Evolutionary conservation across 2,888 invertebrate species (phyloP).

Genomic region (Blastobasis lacticolella): DNA sequence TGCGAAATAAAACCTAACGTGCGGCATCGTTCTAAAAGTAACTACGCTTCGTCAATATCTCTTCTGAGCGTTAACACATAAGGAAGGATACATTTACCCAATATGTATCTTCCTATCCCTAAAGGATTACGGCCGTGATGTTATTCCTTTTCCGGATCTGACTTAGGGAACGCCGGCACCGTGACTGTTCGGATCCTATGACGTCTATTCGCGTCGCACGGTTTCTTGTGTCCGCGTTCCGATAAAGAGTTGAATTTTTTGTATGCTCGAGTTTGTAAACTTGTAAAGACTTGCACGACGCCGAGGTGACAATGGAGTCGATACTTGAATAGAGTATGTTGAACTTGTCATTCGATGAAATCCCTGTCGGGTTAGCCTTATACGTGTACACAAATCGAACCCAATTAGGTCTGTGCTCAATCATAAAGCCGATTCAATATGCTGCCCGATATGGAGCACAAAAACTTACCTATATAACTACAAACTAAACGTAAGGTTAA

Average conservation of each 20-base stretch:
- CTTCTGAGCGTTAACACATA: not conserved
- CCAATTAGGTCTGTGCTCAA: constrained; percentile 30
- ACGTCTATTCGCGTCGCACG: constrained; percentile 9
- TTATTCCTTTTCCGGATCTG: constrained; percentile 1
- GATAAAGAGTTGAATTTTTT: constrained; percentile 24
- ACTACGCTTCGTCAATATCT: not conserved
- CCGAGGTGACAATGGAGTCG: constrained; percentile 27
- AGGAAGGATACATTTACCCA: not conserved
- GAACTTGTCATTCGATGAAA: constrained; percentile 29
- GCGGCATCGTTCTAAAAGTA: not conserved
- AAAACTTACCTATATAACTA: constrained; percentile 8
- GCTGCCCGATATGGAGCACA: constrained; percentile 24
- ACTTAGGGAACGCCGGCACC: constrained; percentile 8
- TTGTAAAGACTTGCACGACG: constrained; percentile 24
- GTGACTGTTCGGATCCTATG: constrained; percentile 20
- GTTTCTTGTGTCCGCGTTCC: constrained; percentile 17
- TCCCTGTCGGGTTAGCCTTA: constrained; percentile 30
- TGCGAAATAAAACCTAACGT: not conserved
- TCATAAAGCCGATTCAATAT: constrained; percentile 43
- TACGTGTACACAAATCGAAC: constrained; percentile 33
- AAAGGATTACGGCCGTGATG: constrained; percentile 4
- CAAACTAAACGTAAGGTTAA: not conserved
- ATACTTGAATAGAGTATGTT: constrained; percentile 27
- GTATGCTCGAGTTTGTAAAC: constrained; percentile 16
- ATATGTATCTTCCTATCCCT: not conserved